Evolutionary conservation across 2,797 vertebrate genomes (phyloP).

Genomic region (Notolabrus celidotus): DNA sequence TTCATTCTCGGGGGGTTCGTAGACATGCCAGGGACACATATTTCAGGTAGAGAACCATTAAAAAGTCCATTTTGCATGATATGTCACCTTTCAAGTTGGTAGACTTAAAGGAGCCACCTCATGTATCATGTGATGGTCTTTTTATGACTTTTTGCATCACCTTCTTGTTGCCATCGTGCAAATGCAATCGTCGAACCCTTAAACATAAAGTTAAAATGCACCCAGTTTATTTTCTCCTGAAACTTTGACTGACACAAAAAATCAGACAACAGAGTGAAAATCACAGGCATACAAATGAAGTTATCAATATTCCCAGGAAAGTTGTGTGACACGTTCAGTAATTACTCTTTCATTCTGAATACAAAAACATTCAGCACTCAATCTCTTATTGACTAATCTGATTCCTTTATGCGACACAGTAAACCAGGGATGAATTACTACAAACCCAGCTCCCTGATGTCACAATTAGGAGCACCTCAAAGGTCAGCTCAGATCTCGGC

Average conservation of each 20-base stretch:
- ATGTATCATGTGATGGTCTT: too few species aligned
- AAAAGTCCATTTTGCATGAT: too few species aligned
- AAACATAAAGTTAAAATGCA: not conserved
- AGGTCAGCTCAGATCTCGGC: conserved; percentile 71
- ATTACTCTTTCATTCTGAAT: conserved; percentile 53
- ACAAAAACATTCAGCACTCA: conserved; percentile 56
- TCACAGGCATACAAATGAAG: conserved; percentile 21
- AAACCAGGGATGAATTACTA: conserved; percentile 52
- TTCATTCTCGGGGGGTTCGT: too few species aligned
- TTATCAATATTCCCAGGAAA: conserved; percentile 34
- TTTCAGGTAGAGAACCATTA: too few species aligned
- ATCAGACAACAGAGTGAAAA: conserved; percentile 9
- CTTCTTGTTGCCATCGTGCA: too few species aligned
- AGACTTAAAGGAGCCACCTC: too few species aligned
- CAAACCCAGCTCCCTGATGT: conserved; percentile 68
- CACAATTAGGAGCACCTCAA: conserved; percentile 76
- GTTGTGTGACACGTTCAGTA: conserved; percentile 33
- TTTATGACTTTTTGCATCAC: too few species aligned
- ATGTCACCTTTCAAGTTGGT: too few species aligned
- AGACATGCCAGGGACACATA: too few species aligned
- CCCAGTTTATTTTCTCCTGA: not conserved
- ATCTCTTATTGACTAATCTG: conserved; percentile 66
- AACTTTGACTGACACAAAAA: conserved; percentile 21
- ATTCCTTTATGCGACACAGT: conserved; percentile 53
- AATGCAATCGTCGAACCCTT: not conserved